Base-by-base conservation (phyloP, 2,113 vertebrate genomes). In the Nothobranchius furzeri region DNA sequence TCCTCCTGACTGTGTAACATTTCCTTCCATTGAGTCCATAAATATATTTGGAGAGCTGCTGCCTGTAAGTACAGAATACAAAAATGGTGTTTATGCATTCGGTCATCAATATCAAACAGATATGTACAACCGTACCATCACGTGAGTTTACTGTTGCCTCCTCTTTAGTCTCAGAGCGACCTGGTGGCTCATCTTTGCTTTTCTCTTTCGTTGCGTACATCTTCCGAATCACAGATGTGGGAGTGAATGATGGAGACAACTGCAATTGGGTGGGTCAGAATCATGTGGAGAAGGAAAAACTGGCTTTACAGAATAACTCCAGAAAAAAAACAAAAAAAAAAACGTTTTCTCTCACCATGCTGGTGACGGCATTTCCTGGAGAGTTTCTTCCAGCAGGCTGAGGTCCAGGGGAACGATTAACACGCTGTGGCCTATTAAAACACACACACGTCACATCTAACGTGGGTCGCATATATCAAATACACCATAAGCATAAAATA, bases 131-230 rank as follows among this genome's bases (percentile, higher is more conserved):
- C 49, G 9, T 95, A 98, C 97, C 96, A 87, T 96, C 95, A 36
- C 90, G 93, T 53, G 93, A 80, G 72, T 93, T 92, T 36, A 84
- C 84, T 6, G 87, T 69, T 15, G 57, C 49, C 25, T 95, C 94
- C 1, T 98, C 96, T 86, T 95, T 96, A 20, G 84, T 84, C 43
- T 95, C 95, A 5, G 81, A 63, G 83, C 90, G 85, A 82, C 95
- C 93, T 37, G 76, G 69, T 14, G 89, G 87, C 37, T 98, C 98
- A 69, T 99, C 98, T 89, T 94, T 96, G 88, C 89, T 94, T 75
- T 98, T 99, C 47, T 99, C 98, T 90, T 98, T 99, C 73, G 96
- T 98, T 78, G 98, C 98, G 0, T 98, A 99, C 98, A 99, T 99
- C 91, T 98, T 99, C 62, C 96, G 96, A 55, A 99, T 99, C 75